Conservation (phyloP, 2,888 invertebrate genomes). For the Drosophila mimica region DNA sequence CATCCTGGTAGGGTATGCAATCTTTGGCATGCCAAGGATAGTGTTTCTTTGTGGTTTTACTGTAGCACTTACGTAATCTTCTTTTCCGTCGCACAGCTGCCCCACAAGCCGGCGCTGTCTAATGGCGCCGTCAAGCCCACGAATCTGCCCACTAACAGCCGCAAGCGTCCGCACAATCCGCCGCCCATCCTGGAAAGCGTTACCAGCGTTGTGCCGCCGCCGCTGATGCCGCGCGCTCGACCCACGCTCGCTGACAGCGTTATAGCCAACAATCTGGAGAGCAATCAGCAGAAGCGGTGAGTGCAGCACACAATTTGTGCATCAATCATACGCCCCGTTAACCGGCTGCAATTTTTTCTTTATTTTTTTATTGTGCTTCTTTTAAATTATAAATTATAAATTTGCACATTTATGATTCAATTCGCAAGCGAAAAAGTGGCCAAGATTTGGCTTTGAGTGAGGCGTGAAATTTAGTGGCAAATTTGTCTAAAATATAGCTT, state of each 20-base stretch:
- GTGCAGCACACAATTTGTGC: conserved; percentile 44
- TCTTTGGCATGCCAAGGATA: not conserved
- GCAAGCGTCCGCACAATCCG: conserved; percentile 84
- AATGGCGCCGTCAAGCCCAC: conserved; percentile 71
- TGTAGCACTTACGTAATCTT: conserved; percentile 1
- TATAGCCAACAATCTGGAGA: conserved; percentile 80
- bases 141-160: conserved; percentile 67
- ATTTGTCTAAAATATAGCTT: not conserved
- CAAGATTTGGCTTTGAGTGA: conserved; percentile 1
- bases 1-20: not conserved
- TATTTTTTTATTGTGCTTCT: conserved; percentile 2
- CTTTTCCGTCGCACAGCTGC: conserved; percentile 21
- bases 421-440: conserved; percentile 4
- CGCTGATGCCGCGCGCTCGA: conserved; percentile 83
- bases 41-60: not conserved
- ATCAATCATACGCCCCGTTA: conserved; percentile 65
- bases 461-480: not conserved
- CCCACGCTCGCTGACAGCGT: conserved; percentile 71
- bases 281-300: conserved; percentile 76
- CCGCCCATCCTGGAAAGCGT: conserved; percentile 81
- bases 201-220: conserved; percentile 78
- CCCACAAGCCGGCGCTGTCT: conserved; percentile 64
- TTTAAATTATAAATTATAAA: not conserved
- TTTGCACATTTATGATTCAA: conserved; percentile 23
- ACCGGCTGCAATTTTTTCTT: not conserved